Percentiles rank a stretch among this genome's conserved stretches.
phyloP scores from a whole-genome alignment of 2,113 vertebrate genomes.

The Podarcis muralis region DNA sequence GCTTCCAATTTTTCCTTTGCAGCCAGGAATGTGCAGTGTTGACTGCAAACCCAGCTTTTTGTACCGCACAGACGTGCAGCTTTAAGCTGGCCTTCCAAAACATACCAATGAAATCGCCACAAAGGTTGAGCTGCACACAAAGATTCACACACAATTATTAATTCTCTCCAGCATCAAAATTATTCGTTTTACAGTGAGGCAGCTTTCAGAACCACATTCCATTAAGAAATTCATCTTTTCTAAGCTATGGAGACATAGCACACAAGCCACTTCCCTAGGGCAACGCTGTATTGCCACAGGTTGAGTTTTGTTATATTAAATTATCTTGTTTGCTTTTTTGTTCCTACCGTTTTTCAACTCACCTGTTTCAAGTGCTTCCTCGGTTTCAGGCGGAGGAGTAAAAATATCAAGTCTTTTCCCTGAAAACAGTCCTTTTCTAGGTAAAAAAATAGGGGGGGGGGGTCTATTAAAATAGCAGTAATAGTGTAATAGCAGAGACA shows the following conservation, averaged over 20 bases:
- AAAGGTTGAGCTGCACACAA: neutral
- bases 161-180: neutral
- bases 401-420: slow-evolving; percentile 88
- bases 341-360: slow-evolving; percentile 57
- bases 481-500: neutral
- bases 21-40: too few species aligned
- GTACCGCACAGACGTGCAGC: too few species aligned
- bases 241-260: neutral
- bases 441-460: slow-evolving; percentile 61
- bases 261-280: neutral
- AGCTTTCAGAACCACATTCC: neutral
- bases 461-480: neutral
- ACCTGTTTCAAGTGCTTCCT: slow-evolving; percentile 71
- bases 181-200: neutral
- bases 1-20: too few species aligned
- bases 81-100: neutral
- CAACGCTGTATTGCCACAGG: neutral
- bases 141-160: neutral
- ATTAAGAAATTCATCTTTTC: neutral
- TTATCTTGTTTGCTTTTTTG: neutral
- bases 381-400: slow-evolving; percentile 58
- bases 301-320: neutral
- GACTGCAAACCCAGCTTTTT: too few species aligned
- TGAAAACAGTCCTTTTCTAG: slow-evolving; percentile 73
- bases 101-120: neutral